Evolutionary conservation across 1,140 invertebrate genomes (phyloP).

Genomic region (Neoseiulus cucumeris): DNA sequence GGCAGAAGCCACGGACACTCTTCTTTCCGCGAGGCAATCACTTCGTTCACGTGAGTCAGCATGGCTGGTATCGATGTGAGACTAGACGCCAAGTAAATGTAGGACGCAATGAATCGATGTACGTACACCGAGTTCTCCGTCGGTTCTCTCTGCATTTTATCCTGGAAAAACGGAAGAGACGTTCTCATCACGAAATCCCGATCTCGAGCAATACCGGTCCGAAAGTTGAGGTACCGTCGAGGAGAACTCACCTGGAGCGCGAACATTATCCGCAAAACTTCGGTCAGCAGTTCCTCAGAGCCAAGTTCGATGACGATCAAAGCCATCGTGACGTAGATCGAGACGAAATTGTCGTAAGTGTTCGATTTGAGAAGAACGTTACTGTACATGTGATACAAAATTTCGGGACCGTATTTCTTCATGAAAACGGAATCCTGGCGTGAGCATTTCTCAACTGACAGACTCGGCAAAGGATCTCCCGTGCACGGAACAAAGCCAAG

Average conservation of each 20-base stretch:
- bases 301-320: constrained; percentile 65
- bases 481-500: constrained; percentile 41
- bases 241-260: constrained; percentile 32
- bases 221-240: background rate
- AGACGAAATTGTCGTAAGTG: constrained; percentile 59
- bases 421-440: constrained; percentile 86
- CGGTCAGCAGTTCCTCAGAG: constrained; percentile 62
- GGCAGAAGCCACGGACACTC: constrained; percentile 31
- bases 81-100: background rate
- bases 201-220: too few species aligned
- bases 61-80: background rate
- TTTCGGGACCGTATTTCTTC: constrained; percentile 70
- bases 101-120: background rate
- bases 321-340: constrained; percentile 73
- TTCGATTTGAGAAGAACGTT: constrained; percentile 53
- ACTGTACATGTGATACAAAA: constrained; percentile 51
- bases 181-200: too few species aligned
- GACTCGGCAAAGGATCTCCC: constrained; percentile 43
- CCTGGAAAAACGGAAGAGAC: too few species aligned
- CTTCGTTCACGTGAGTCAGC: constrained; percentile 19
- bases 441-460: constrained; percentile 52
- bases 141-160: background rate
- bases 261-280: constrained; percentile 61
- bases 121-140: background rate
- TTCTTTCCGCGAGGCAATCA: constrained; percentile 27